These are phyloP conservation scores for Nannospalax galili DNA, from an alignment of 2,113 vertebrate species.

Conservation along the genomic window DNA sequence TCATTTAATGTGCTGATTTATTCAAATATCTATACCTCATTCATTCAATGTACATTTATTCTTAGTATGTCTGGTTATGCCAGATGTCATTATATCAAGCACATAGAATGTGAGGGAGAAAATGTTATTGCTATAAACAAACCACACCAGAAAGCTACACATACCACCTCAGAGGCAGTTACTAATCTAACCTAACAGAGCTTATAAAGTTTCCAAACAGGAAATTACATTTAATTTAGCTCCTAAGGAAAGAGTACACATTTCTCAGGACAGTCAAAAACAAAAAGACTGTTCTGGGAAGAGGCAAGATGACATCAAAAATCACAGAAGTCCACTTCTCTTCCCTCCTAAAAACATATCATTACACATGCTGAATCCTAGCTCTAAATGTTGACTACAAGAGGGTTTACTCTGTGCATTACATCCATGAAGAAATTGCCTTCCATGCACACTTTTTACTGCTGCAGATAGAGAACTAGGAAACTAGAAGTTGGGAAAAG, in stretches of 20 bases:
- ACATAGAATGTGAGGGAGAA: not conserved
- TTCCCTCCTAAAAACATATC: not conserved
- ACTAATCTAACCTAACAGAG: not conserved
- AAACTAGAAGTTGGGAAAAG: constrained; percentile 13
- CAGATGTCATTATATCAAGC: not conserved
- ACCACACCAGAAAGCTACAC: not conserved
- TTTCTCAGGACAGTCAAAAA: constrained; percentile 34
- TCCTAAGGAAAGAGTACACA: not conserved
- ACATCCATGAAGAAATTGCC: not conserved
- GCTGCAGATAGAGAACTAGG: not conserved
- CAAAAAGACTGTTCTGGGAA: not conserved
- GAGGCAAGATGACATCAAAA: not conserved
- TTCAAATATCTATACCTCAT: constrained; percentile 7
- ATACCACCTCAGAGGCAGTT: not conserved
- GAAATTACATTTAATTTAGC: not conserved
- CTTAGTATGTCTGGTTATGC: not conserved
- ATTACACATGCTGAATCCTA: not conserved
- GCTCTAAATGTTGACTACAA: not conserved
- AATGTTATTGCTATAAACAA: not conserved
- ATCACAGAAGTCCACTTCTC: not conserved
- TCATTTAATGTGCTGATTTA: not conserved
- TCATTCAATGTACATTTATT: constrained; percentile 21
- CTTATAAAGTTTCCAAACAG: constrained; percentile 22
- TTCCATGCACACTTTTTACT: not conserved
- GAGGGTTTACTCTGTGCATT: not conserved